Evolutionary conservation across 2,113 vertebrate species (phyloP), one percentile per base, ranked within the genome.

Genomic region (Mesoclemmys tuberculata): DNA sequence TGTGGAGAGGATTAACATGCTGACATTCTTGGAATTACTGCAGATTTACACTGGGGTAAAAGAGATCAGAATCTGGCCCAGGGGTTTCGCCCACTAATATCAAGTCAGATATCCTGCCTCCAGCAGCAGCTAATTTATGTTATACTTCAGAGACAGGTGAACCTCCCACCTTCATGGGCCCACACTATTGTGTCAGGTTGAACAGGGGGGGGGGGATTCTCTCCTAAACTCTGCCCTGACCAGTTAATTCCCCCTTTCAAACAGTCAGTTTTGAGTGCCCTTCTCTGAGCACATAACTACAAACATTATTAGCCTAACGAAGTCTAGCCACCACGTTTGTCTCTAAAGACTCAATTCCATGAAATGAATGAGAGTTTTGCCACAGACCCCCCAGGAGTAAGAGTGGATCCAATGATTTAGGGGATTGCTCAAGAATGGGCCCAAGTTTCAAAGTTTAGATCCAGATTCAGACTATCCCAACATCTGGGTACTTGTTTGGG

Each of bases 381-480:
- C 51, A 29, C 79, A 44, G 46, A 26, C 10, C 77, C 64, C n/a
- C 31, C 2, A 0, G 0, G 38, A 22, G 51, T 9, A 61, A n/a
- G 83, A 86, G 44, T 49, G 46, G 27, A 14, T n/a, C 55, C n/a
- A 58, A 84, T 0, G 0, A 38, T 85, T 87, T 79, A 46, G 77
- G 41, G 61, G 90, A 64, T 4, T 1, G 0, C 16, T 79, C 1
- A 0, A 41, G 92, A 74, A 46, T 51, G 24, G 19, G 5, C 0
- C 68, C 19, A 71, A 10, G n/a, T 71, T 71, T 71, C n/a, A 71
- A 71, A 71, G 29, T 31, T 35, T 61, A 61, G 29, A 29, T 61
- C 58, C 58, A 71, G n/a, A 10, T 16, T n/a, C n/a, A 10, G 21
- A 38, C 35, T 38, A 38, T 71, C 21, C n/a, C n/a, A 9, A 38